Percentiles rank a stretch among this genome's conserved stretches.
These are phyloP conservation scores for Smittia sp. DNA, from an alignment of 2,888 invertebrate genomes.

Conservation along the genomic window DNA sequence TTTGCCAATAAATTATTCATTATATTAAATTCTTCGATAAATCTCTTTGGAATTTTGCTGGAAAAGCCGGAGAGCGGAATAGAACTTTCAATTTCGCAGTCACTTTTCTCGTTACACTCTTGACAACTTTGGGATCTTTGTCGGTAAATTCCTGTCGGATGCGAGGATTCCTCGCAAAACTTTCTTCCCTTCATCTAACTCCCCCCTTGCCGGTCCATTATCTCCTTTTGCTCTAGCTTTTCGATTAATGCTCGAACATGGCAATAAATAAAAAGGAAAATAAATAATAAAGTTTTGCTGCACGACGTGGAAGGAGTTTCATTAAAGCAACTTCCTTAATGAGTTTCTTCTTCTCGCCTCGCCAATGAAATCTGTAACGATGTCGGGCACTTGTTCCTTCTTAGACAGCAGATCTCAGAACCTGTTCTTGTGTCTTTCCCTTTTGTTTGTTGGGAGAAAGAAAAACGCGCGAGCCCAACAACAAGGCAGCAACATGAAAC, in stretches of 20 bases:
- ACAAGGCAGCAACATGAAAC: conserved; percentile 10
- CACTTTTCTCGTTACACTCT: background rate
- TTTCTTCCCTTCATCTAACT: background rate
- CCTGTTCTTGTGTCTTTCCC: conserved; percentile 5
- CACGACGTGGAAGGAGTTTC: background rate
- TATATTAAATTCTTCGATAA: conserved; percentile 26
- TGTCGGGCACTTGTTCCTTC: background rate
- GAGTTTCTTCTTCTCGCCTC: background rate
- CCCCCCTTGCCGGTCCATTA: background rate
- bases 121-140: conserved; percentile 16
- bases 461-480: conserved; percentile 3
- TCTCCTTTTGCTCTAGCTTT: background rate
- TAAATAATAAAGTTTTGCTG: conserved; percentile 25
- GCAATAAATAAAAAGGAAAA: conserved; percentile 13
- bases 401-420: background rate
- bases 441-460: background rate
- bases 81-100: background rate
- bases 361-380: background rate
- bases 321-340: conserved; percentile 23
- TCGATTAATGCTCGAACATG: background rate
- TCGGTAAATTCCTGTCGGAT: background rate
- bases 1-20: conserved; percentile 34
- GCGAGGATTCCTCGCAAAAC: background rate
- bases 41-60: conserved; percentile 18
- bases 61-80: background rate